Base-by-base conservation (phyloP, 1,140 invertebrate species). In the Colletes gigas region DNA sequence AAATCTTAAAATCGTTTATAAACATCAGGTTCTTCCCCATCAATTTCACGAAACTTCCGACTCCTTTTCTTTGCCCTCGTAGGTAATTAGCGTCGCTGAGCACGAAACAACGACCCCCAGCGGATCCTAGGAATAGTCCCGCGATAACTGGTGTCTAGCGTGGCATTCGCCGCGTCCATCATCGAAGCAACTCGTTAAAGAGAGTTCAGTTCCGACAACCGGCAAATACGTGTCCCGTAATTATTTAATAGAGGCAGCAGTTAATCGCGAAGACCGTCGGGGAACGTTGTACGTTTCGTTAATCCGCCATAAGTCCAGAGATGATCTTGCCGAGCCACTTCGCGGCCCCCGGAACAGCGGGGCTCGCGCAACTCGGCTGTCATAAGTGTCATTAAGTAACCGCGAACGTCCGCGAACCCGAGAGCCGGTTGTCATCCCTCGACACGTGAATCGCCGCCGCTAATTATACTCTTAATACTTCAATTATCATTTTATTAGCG, bases 321-420 rank as follows among this genome's bases (percentile, higher is more conserved):
- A 81, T 21, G 55, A 68, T 76, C 65, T 66, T 21, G 30, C 59
- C 67, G 10, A 60, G 76, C 44, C 67, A 59, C 71, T 76, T 75
- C 19, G 9, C 21, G n/a, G 39, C 41, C 57, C 55, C 50, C 21
- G 47, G 55, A 54, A 15, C 50, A 15, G 47, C 60, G n/a, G 15
- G 71, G 5, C 44, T 72, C 57, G 67, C 14, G n/a, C 30, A 12
- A 59, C 59, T 17, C 41, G 59, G 55, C 57, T 79, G 72, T 84
- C 84, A 76, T 76, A 79, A 86, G 69, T 77, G 83, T 86, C 78
- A 78, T 84, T 84, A 84, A 82, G 39, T 60, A 76, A 83, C 77
- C 72, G 57, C 44, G 68, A 71, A 17, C 77, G 67, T 82, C 54
- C 72, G 8, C 12, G 17, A 8, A 52, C 55, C 59, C 15, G 85